Evolutionary conservation across 2,888 invertebrate species (phyloP).

Genomic region (Drosophila emarginata): DNA sequence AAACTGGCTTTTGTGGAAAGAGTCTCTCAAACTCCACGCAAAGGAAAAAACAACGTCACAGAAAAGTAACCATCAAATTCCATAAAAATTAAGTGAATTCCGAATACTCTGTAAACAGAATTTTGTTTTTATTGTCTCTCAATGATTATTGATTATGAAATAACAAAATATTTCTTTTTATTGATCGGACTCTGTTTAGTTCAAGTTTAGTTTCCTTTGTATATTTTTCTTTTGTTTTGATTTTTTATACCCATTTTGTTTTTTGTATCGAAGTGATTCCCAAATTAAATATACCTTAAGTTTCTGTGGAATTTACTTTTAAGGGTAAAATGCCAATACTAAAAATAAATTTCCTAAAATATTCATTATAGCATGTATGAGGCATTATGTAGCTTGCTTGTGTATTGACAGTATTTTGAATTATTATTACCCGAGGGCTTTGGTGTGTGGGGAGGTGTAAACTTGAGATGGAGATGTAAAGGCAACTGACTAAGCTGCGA

Average conservation of each 20-base stretch:
- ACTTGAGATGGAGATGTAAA: neutral
- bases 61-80: neutral
- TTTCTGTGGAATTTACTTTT: neutral
- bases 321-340: neutral
- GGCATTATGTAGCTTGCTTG: conserved; percentile 38
- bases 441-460: neutral
- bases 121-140: neutral
- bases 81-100: neutral
- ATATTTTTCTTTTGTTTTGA: neutral
- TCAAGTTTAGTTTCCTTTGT: neutral
- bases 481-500: conserved; percentile 19
- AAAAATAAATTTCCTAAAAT: conserved; percentile 11
- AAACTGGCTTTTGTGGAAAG: neutral
- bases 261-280: neutral
- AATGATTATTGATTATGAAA: neutral
- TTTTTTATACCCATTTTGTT: neutral
- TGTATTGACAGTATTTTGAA: conserved; percentile 17
- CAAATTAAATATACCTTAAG: neutral
- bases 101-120: conserved; percentile 14
- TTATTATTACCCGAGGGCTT: conserved; percentile 27
- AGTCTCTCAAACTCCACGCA: neutral
- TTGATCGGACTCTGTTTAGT: neutral
- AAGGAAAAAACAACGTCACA: conserved; percentile 32
- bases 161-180: neutral
- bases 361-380: conserved; percentile 50